These are phyloP conservation scores for Zaprionus lachaisei DNA, from an alignment of 1,140 invertebrate species.

Conservation along the genomic window DNA sequence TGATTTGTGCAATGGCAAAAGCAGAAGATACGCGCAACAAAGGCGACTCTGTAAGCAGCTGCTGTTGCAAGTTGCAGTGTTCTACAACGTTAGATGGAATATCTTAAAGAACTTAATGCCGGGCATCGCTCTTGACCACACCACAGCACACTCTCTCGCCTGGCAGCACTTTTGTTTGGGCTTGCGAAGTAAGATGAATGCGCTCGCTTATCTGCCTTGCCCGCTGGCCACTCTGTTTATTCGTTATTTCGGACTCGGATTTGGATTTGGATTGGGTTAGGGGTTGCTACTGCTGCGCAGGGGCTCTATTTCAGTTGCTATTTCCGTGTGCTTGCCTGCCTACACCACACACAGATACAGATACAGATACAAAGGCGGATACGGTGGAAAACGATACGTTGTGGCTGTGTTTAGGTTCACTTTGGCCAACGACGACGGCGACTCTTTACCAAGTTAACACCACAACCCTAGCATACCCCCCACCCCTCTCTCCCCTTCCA, in stretches of 20 bases:
- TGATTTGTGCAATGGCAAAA: conserved; percentile 41
- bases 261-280: conserved; percentile 11
- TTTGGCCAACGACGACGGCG: conserved; percentile 7
- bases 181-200: conserved; percentile 75
- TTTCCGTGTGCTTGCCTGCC: conserved; percentile 40
- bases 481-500: not conserved
- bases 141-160: conserved; percentile 4
- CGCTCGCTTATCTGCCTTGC: conserved; percentile 74
- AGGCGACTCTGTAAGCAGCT: conserved; percentile 10
- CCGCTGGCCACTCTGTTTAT: conserved; percentile 50
- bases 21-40: conserved; percentile 36
- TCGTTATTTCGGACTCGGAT: conserved; percentile 31
- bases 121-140: conserved; percentile 42
- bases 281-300: not conserved
- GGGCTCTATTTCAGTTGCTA: conserved; percentile 11
- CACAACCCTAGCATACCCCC: conserved; percentile 14
- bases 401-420: conserved; percentile 31
- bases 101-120: conserved; percentile 52
- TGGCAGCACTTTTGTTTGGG: conserved; percentile 53
- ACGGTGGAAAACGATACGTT: conserved; percentile 61
- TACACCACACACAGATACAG: conserved; percentile 48
- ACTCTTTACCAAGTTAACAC: conserved; percentile 21
- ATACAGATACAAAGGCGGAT: conserved; percentile 33
- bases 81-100: conserved; percentile 26
- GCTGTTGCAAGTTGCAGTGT: conserved; percentile 24